Evolutionary conservation across 2,113 vertebrate genomes (phyloP), one percentile per base, ranked within the genome.

Genomic region (Danio rerio): DNA sequence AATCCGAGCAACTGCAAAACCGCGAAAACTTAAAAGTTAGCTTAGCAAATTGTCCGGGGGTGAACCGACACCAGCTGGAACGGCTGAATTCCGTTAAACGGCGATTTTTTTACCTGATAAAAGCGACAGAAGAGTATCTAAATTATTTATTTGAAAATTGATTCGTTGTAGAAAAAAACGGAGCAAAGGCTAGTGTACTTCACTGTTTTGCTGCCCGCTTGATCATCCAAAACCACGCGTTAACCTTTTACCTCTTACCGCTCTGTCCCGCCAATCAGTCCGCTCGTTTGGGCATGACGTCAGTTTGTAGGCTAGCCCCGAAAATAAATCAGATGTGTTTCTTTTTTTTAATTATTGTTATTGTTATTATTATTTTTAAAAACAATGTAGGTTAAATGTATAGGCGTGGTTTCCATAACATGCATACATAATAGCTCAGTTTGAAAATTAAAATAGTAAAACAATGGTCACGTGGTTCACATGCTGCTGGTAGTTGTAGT

Each of bases 221-320:
- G 10, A 70, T 85, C 52, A 84, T 85, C 78, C 83, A 76, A 80
- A 83, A n/a, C 75, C 83, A 66, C 62, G 79, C 69, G 77, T 9
- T 81, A 18, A 72, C 83, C 83, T 81, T 81, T 79, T 43, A 87
- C 85, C 86, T 84, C 83, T 70, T 8, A 78, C 49, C 58, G 75
- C 62, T 81, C 31, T 42, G 10, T 11, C 5, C 71, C 4, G 9
- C 71, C 71, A 74, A 74, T 6, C 50, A 74, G 15, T 42, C 2
- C 21, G 7, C n/a, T 6, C 18, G 20, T 31, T 70, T 56, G 11
- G 15, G 0, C 4, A 42, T n/a, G 13, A 82, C 84, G 80, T 85
- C 74, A 85, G 40, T 55, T 21, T 53, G 45, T 15, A 18, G 43
- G 9, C 20, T 45, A 68, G 8, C 70, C 70, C 9, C 3, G 15